phyloP scores from a whole-genome alignment of 2,888 invertebrate species.

The Pyrgus malvae region DNA sequence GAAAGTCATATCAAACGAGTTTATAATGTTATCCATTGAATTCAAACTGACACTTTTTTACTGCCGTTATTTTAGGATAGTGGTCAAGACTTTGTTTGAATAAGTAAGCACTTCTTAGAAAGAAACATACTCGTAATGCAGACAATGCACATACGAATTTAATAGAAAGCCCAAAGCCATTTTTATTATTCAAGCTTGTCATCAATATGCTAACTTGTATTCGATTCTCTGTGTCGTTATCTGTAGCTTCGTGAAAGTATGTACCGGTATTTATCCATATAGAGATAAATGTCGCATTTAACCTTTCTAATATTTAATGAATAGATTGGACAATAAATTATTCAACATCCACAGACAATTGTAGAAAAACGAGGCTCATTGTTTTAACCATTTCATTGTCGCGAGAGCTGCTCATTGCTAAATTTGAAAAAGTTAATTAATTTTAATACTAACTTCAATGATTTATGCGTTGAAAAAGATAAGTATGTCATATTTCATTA shows the following conservation, averaged over 20 bases:
- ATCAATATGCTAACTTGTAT: background rate
- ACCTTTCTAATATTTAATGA: conserved; percentile 5
- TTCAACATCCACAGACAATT: background rate
- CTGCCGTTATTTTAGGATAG: too few relatives aligned
- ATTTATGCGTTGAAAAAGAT: too few relatives aligned
- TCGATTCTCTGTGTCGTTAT: conserved; percentile 28
- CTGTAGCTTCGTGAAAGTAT: conserved; percentile 40
- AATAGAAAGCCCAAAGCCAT: conserved; percentile 46
- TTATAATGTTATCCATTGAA: too few relatives aligned
- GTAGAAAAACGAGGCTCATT: background rate
- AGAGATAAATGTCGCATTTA: conserved; percentile 12
- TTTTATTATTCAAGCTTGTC: conserved; percentile 15
- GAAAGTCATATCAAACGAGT: too few relatives aligned
- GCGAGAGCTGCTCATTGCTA: too few relatives aligned
- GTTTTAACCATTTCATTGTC: too few relatives aligned
- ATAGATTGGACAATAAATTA: background rate
- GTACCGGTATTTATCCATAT: conserved; percentile 9
- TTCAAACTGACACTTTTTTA: too few relatives aligned
- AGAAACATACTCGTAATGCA: background rate
- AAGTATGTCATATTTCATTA: too few relatives aligned
- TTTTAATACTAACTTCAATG: too few relatives aligned
- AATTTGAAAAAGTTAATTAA: too few relatives aligned
- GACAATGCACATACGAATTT: conserved; percentile 30
- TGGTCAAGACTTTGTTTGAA: background rate
- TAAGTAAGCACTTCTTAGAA: background rate